Conservation (phyloP, 2,888 invertebrate species). For the Drepanosiphum platanoidis region DNA sequence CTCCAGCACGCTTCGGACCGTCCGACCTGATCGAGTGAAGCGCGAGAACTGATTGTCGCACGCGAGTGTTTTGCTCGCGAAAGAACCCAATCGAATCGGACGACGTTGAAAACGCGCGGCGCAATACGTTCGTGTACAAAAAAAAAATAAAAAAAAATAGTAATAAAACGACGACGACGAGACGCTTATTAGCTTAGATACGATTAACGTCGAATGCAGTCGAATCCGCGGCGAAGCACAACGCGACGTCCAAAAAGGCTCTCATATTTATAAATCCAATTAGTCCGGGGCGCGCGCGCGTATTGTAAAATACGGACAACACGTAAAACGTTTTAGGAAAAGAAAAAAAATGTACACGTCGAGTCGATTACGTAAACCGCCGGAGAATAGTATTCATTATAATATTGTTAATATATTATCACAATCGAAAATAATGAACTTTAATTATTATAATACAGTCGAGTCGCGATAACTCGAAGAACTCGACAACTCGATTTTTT, state of each 20-base stretch:
- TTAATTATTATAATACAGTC: too few relatives aligned
- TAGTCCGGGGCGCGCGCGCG: conserved; percentile 6
- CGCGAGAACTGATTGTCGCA: too few relatives aligned
- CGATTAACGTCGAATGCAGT: not conserved
- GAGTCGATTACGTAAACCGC: conserved; percentile 30
- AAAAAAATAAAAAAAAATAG: too few relatives aligned
- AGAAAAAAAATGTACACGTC: not conserved
- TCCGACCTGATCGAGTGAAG: too few relatives aligned
- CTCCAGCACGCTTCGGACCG: too few relatives aligned
- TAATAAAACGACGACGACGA: not conserved
- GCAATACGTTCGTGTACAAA: not conserved
- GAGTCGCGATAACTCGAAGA: too few relatives aligned
- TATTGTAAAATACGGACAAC: not conserved
- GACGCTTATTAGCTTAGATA: not conserved
- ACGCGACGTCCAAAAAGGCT: conserved; percentile 35
- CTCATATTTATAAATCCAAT: conserved; percentile 22
- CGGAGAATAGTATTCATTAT: not conserved
- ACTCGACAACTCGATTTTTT: too few relatives aligned
- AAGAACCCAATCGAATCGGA: not conserved
- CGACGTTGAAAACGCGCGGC: not conserved
- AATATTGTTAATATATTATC: not conserved
- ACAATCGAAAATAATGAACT: conserved; percentile 2
- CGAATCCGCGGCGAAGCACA: conserved; percentile 10
- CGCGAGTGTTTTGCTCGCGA: not conserved
- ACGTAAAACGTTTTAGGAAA: not conserved